Percentiles rank a stretch among this genome's conserved stretches.
Evolutionary conservation across 2,797 vertebrate species (phyloP).

Genomic region (Apogon hyalosoma): DNA sequence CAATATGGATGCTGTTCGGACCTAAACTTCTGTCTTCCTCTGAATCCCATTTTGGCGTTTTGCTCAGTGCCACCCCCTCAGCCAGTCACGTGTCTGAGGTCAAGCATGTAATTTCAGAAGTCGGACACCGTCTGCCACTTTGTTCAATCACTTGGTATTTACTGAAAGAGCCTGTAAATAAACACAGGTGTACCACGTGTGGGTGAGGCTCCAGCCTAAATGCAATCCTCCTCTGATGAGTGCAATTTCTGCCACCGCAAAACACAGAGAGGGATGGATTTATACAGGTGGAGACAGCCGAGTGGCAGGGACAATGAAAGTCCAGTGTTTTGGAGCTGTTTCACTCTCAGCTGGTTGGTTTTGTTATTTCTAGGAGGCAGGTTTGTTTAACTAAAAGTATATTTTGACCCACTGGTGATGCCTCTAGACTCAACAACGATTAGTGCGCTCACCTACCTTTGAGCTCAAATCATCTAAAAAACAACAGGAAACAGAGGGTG

Average conservation of each 20-base stretch:
- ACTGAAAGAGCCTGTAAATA: constrained; percentile 68
- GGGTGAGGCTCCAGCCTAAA: constrained; percentile 45
- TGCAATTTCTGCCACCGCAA: constrained; percentile 64
- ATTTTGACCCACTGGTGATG: constrained; percentile 56
- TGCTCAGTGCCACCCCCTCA: constrained; percentile 16
- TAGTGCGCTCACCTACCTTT: constrained; percentile 68
- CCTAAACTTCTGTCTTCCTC: constrained; percentile 54
- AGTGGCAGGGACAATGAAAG: constrained; percentile 53
- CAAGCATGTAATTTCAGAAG: constrained; percentile 73
- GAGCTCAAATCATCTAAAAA: constrained; percentile 68
- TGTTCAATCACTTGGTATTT: constrained; percentile 73
- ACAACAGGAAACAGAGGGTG: constrained; percentile 84
- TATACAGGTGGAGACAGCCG: constrained; percentile 50
- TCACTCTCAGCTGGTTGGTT: constrained; percentile 51
- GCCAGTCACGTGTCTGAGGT: constrained; percentile 64
- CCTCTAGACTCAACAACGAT: constrained; percentile 76
- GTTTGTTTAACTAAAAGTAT: constrained; percentile 62
- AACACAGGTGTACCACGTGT: constrained; percentile 78
- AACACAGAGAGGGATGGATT: constrained; percentile 42
- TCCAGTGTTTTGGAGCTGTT: constrained; percentile 55
- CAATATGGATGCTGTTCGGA: constrained; percentile 18
- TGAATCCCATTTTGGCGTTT: constrained; percentile 49
- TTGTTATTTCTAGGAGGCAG: constrained; percentile 63
- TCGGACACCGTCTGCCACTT: constrained; percentile 54
- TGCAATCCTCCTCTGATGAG: constrained; percentile 45